Evolutionary conservation across 2,113 vertebrate genomes (phyloP).

Genomic region (Rhagologus leucostigma): DNA sequence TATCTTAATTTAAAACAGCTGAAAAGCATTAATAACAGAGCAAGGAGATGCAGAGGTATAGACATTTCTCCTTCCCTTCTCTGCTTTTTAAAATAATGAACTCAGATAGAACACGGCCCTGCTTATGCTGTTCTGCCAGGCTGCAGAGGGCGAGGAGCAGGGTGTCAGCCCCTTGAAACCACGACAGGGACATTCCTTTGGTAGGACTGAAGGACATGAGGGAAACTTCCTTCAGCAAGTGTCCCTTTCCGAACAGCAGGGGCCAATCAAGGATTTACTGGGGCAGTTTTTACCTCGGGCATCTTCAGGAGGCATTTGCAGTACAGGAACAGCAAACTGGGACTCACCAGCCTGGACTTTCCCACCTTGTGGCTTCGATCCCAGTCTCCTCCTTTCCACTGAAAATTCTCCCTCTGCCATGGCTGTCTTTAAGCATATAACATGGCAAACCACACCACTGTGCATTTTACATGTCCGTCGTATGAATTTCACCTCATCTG

Average conservation of each 20-base stretch:
- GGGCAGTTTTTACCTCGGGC: neutral
- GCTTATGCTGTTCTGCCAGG: neutral
- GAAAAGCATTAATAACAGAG: slow-evolving; percentile 49
- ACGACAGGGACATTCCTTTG: neutral
- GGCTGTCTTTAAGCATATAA: neutral
- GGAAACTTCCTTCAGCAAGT: neutral
- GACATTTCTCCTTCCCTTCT: neutral
- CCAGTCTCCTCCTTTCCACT: neutral
- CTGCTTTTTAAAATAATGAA: neutral
- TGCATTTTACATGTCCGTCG: neutral
- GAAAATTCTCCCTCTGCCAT: neutral
- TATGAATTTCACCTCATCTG: neutral
- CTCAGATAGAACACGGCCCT: neutral
- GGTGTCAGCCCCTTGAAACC: neutral
- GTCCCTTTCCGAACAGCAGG: neutral
- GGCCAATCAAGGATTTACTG: neutral
- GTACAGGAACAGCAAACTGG: neutral
- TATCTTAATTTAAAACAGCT: slow-evolving; percentile 57
- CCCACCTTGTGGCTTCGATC: neutral
- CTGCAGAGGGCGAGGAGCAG: neutral
- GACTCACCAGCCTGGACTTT: neutral
- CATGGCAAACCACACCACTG: neutral
- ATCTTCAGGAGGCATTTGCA: neutral
- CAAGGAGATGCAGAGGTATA: neutral
- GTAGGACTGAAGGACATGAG: neutral